Base-by-base conservation (phyloP, 1,140 invertebrate genomes). In the Phenacoccus solenopsis region DNA sequence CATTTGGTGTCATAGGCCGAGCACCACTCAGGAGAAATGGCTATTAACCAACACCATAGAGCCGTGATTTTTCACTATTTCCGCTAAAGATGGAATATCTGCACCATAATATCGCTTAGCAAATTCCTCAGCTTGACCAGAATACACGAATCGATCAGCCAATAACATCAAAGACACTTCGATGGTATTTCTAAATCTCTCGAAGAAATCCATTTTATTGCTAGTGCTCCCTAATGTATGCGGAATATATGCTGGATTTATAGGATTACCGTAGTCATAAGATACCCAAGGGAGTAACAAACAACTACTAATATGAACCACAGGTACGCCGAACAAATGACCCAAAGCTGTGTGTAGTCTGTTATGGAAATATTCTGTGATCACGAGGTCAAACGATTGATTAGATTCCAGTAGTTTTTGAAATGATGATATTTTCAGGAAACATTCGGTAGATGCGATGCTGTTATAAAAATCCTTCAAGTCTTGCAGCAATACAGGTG, bases 281-380 rank as follows among this genome's bases (percentile, higher is more conserved):
- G 80, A 81, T 70, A 83, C 80, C 83, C 84, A 88, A 12, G 84
- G 79, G 80, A 85, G 82, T 22, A 84, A 71, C 5, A 80, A 77
- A 61, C 82, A 82, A 1, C 85, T 83, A 71, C 80, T 81, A 5
- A 84, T 71, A 0, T 80, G 78, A 1, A 90, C 82, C 1, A 85
- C 79, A 0, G 87, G 87, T 3, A 64, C 68, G n/a, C 70, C 59
- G 32, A 73, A 70, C 25, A 30, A 68, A 72, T 80, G 73, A 0
- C 76, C 76, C 28, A 80, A 75, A 0, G 72, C 72, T 3, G 38
- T 2, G 5, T 16, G 20, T 49, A 49, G 5, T 49, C 38, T 49
- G 12, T 10, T 16, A 16, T 4, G 13, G 16, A 49, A 16, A n/a
- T 49, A 49, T n/a, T 49, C 38, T 3, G 38, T n/a, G 5, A 49